phyloP scores from a whole-genome alignment of 2,797 vertebrate species.

The Delichon dasypus region DNA sequence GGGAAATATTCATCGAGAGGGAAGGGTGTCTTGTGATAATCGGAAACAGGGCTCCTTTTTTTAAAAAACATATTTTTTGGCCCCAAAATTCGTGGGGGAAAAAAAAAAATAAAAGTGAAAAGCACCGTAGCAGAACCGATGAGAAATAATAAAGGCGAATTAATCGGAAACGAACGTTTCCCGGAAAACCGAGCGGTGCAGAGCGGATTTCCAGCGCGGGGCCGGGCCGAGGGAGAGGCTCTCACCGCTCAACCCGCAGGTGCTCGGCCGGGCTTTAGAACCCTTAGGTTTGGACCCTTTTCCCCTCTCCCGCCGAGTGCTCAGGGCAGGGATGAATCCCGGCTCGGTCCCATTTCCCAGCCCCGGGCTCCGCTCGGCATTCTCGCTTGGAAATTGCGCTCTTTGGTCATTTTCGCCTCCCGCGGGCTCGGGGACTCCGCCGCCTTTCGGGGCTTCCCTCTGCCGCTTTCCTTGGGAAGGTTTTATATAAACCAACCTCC shows the following conservation, averaged over 20 bases:
- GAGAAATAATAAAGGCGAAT: neutral
- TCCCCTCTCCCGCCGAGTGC: neutral
- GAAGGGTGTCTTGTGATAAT: neutral
- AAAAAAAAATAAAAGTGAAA: neutral
- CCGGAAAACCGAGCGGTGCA: neutral
- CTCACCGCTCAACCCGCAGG: neutral
- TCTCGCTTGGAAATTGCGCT: neutral
- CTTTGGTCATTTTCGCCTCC: neutral
- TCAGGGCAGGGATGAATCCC: neutral
- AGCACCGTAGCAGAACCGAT: neutral
- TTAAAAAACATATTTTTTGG: neutral
- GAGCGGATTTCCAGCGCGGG: neutral
- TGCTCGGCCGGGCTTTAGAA: neutral
- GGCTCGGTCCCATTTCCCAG: neutral
- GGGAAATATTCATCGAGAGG: neutral
- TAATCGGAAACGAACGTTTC: neutral
- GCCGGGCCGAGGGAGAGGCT: neutral
- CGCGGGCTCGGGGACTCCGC: neutral
- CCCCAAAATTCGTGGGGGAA: neutral
- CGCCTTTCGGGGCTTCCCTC: neutral
- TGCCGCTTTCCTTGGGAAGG: neutral
- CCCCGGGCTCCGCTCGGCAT: too few relatives aligned
- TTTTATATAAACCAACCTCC: neutral
- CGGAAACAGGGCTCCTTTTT: neutral
- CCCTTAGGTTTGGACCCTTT: neutral